These are phyloP conservation scores for Lepetodrilus schrolli DNA, from an alignment of 2,888 invertebrate genomes.

Conservation along the genomic window DNA sequence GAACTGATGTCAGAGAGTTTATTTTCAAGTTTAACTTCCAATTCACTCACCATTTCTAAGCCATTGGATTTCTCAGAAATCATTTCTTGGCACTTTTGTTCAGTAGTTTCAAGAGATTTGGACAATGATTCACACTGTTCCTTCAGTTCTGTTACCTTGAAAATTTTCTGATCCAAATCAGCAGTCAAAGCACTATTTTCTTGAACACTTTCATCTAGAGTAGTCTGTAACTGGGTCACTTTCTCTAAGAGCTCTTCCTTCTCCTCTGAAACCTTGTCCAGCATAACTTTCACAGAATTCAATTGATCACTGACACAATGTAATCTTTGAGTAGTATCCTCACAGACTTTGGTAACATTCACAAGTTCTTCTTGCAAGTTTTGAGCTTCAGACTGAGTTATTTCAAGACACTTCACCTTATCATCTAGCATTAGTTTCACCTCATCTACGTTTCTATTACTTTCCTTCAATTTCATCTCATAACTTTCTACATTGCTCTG, in stretches of 20 bases:
- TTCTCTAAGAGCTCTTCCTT: neutral
- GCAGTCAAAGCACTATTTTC: neutral
- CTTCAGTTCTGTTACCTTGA: neutral
- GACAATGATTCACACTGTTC: neutral
- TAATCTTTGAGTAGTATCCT: neutral
- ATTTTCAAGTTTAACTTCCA: neutral
- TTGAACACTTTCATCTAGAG: neutral
- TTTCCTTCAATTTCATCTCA: neutral
- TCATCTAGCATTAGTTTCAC: neutral
- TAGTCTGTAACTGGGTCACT: neutral
- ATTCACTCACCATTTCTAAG: slow-evolving; percentile 6
- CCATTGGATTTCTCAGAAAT: slow-evolving; percentile 8
- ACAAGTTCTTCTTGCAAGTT: neutral
- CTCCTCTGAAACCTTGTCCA: neutral
- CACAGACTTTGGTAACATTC: neutral
- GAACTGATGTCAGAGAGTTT: slow-evolving; percentile 7
- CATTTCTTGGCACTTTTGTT: neutral
- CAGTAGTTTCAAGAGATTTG: neutral
- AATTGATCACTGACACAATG: neutral
- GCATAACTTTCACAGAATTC: neutral
- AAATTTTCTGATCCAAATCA: neutral
- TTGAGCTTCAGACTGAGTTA: slow-evolving; percentile 10
- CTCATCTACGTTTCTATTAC: neutral
- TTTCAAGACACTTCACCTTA: neutral
- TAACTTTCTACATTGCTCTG: neutral